Conservation (phyloP, 2,797 vertebrate genomes). For the Myotis planiceps region DNA sequence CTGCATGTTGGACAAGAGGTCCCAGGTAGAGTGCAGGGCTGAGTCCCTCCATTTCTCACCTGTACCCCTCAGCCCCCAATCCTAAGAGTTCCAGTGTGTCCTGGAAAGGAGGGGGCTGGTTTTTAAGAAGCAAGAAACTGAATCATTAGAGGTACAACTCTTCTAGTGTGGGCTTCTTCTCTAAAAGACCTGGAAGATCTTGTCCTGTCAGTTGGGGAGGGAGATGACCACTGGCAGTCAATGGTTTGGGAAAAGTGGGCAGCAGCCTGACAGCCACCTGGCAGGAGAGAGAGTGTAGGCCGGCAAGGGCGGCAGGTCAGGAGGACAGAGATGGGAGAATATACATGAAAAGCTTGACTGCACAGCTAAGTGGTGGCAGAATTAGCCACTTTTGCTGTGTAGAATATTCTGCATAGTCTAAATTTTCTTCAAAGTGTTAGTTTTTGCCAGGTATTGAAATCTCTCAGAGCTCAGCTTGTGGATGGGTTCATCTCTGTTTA, state of each 20-base stretch:
- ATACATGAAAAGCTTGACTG: neutral
- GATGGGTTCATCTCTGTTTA: neutral
- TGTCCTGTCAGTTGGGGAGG: neutral
- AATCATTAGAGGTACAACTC: neutral
- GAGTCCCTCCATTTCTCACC: neutral
- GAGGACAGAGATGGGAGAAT: neutral
- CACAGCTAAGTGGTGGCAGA: neutral
- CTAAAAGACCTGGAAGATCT: neutral
- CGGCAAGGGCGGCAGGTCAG: neutral
- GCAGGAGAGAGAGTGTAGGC: neutral
- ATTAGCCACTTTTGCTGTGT: neutral
- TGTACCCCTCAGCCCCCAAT: neutral
- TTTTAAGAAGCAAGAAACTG: neutral
- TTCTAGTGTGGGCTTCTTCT: neutral
- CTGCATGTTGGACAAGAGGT: neutral
- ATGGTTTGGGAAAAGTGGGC: neutral
- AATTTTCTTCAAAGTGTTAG: slow-evolving; percentile 1
- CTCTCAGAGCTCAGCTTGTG: neutral
- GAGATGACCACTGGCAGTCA: neutral
- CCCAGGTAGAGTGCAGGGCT: neutral
- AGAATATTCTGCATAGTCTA: neutral
- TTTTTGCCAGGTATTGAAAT: neutral
- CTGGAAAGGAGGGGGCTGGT: neutral
- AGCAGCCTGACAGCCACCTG: neutral
- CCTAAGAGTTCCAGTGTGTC: neutral